A percentile compares a stretch with the other conserved stretches of the same genome.
Evolutionary conservation across 1,140 invertebrate species (phyloP).

Genomic region (Drosophila mayri): DNA sequence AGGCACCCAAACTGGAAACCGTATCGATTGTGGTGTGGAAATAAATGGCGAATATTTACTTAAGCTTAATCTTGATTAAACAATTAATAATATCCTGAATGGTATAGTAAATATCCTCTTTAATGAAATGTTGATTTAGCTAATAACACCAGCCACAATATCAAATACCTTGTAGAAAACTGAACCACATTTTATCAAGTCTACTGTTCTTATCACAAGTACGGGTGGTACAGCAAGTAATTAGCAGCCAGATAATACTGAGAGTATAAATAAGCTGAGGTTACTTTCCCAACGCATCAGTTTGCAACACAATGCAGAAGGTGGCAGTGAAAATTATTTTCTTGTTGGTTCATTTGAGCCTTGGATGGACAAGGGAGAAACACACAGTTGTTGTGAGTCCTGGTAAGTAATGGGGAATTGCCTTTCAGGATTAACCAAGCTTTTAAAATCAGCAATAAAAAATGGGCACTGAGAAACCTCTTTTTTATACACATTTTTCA

Average conservation of each 20-base stretch:
- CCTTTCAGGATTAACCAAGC: not conserved
- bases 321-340: not conserved
- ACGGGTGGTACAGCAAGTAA: slow-evolving; percentile 2
- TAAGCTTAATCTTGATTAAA: not conserved
- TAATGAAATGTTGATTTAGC: slow-evolving; percentile 8
- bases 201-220: not conserved
- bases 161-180: not conserved
- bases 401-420: not conserved
- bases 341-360: not conserved
- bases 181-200: not conserved
- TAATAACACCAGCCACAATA: not conserved
- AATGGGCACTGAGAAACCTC: not conserved
- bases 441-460: not conserved
- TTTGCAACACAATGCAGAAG: slow-evolving; percentile 7
- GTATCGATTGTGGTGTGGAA: slow-evolving; percentile 84
- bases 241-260: slow-evolving; percentile 1
- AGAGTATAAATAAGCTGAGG: not conserved
- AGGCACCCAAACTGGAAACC: slow-evolving; percentile 87
- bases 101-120: not conserved
- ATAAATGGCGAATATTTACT: not conserved
- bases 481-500: not conserved
- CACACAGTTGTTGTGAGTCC: slow-evolving; percentile 1
- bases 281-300: not conserved
- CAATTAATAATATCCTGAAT: not conserved
- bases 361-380: not conserved